Base-by-base conservation (phyloP, 1,140 invertebrate genomes). In the Aphis craccivora region DNA sequence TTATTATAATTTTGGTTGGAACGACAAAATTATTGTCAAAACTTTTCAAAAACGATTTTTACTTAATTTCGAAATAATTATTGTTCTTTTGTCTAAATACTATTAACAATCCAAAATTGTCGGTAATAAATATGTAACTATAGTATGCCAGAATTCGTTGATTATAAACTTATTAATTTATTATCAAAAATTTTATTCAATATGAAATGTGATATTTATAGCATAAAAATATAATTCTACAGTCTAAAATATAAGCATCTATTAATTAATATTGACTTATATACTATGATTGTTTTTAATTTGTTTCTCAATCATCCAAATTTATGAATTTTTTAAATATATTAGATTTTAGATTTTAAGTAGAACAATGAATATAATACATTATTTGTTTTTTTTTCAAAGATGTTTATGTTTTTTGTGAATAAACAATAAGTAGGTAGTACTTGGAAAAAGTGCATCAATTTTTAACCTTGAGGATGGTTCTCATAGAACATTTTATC, bases 1-100 rank as follows among this genome's bases (percentile, higher is more conserved):
- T 91, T 91, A 91, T 91, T 81, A 91, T 76, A 91, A 91, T 91
- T 48, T 81, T 45, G 11, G 43, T 89, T 7, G 51, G 9, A 89
- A 89, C 88, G 51, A 89, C n/a, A 37, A 88, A 88, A 88, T 88
- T n/a, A 88, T 37, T 88, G 45, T 88, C 30, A 23, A 88, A 53
- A 88, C 87, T 89, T 89, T 53, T 37, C 48, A 23, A 40, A 89
- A 89, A 89, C 22, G 87, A 88, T 88, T 51, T 53, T 55, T 45
- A 23, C 37, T 43, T 30, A 14, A 55, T 8, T 89, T 55, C 11
- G n/a, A 14, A 89, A 89, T 89, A 55, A 89, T 55, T 25, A 37
- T 55, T 89, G 48, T 55, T 40, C 8, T 25, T 40, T 40, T 18
- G 23, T 89, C 25, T 0, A 2, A 89, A 40, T 40, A 55, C 22